phyloP scores from a whole-genome alignment of 2,797 vertebrate genomes.

The Malurus leucopterus region DNA sequence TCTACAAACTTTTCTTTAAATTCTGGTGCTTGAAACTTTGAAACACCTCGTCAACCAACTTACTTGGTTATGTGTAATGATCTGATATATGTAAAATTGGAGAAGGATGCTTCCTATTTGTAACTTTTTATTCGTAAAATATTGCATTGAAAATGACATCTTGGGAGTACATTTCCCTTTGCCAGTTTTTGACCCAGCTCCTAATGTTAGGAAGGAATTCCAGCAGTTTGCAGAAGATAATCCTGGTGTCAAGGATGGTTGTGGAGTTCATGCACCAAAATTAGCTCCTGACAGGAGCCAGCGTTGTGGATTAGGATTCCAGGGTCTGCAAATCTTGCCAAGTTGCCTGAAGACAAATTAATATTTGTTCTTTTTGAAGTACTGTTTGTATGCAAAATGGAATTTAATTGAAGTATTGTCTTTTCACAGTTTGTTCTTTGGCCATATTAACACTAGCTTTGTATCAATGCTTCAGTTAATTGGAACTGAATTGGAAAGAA shows the following conservation, averaged over 20 bases:
- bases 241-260: not conserved
- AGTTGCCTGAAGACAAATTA: not conserved
- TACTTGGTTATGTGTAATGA: not conserved
- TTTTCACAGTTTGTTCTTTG: not conserved
- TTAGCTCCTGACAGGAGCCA: not conserved
- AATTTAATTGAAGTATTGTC: not conserved
- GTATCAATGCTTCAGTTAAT: not conserved
- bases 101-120: not conserved
- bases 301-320: not conserved
- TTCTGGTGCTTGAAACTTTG: not conserved
- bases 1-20: not conserved
- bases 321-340: not conserved
- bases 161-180: not conserved
- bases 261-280: not conserved
- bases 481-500: not conserved
- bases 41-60: not conserved
- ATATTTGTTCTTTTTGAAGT: not conserved
- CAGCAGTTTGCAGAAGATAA: not conserved
- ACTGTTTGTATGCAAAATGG: not conserved
- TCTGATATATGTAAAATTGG: not conserved
- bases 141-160: not conserved
- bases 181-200: not conserved
- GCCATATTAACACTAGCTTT: not conserved
- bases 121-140: not conserved
- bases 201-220: not conserved